Base-by-base conservation (phyloP, 1,140 invertebrate species). In the Archivesica marissinica region DNA sequence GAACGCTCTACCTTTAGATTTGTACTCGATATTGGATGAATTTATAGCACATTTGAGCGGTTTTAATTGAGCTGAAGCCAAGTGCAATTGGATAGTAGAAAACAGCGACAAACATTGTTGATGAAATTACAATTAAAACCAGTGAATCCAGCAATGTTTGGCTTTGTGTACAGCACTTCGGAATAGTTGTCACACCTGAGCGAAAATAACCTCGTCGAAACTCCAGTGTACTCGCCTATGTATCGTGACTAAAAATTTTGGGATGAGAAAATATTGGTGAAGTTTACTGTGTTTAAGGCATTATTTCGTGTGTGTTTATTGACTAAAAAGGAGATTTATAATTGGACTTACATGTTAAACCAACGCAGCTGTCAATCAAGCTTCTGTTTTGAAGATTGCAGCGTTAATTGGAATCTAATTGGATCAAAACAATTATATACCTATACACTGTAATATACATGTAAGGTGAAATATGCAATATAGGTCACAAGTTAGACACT, bases 361-460 rank as follows among this genome's bases (percentile, higher is more conserved):
- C 13, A 33, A 25, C 28, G 59, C 30, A 25, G 1, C 38, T 13
- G 59, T 64, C 15, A 52, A 50, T 72, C 68, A 72, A 28, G 1
- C 39, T 1, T 17, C 15, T 33, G 28, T 47, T 72, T 30, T 0
- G 1, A 13, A 23, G 68, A 2, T 20, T 72, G 68, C 68, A 72
- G 4, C 28, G 39, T 30, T 47, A 50, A 47, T 47, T 47, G 41
- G n/a, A 20, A 23, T 9, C 1, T 72, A 72, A 72, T 47, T 47
- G 68, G 41, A 72, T 72, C 68, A 72, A 72, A 72, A 72, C 68
- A 72, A 28, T 72, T 47, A 50, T 72, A 44, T 72, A 72, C 68
- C 68, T 72, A 72, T 72, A 33, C 41, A 50, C n/a, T 47, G 25
- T 47, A 44, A 17, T 70, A 50, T 72, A 72, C 68, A 72, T 72